Conservation (phyloP, 1,140 invertebrate genomes). For the Zaprionus vittiger region DNA sequence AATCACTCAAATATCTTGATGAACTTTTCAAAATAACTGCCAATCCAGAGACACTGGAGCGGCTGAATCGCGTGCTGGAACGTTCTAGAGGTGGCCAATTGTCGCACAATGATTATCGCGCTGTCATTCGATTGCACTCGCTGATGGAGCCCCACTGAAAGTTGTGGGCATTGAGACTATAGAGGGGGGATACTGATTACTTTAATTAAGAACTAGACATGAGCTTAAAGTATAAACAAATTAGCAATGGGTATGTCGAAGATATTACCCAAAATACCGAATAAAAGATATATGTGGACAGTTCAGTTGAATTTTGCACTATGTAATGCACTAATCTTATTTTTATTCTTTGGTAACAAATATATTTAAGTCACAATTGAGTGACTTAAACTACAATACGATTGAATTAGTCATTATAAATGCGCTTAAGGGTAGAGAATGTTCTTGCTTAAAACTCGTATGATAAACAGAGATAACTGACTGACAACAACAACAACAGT, state of each 20-base stretch:
- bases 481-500: background rate
- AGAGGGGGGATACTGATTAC: background rate
- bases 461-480: background rate
- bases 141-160: slow-evolving; percentile 55
- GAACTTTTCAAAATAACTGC: slow-evolving; percentile 55
- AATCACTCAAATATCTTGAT: slow-evolving; percentile 71
- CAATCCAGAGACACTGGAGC: slow-evolving; percentile 48
- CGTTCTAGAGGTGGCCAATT: slow-evolving; percentile 65
- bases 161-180: background rate
- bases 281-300: slow-evolving; percentile 52
- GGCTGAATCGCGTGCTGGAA: slow-evolving; percentile 64
- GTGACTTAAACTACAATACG: slow-evolving; percentile 25
- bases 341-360: slow-evolving; percentile 50
- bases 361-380: slow-evolving; percentile 16
- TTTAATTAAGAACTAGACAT: slow-evolving; percentile 20
- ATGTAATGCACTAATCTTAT: slow-evolving; percentile 43
- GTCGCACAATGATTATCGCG: slow-evolving; percentile 79
- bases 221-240: slow-evolving; percentile 29
- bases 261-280: slow-evolving; percentile 63
- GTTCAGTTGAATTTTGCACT: slow-evolving; percentile 30
- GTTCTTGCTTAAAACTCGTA: background rate
- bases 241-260: slow-evolving; percentile 58
- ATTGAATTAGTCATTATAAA: slow-evolving; percentile 22
- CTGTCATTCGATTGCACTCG: slow-evolving; percentile 69
- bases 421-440: slow-evolving; percentile 7